Conservation (phyloP, 2,797 vertebrate species). For the Hemibagrus guttatus region DNA sequence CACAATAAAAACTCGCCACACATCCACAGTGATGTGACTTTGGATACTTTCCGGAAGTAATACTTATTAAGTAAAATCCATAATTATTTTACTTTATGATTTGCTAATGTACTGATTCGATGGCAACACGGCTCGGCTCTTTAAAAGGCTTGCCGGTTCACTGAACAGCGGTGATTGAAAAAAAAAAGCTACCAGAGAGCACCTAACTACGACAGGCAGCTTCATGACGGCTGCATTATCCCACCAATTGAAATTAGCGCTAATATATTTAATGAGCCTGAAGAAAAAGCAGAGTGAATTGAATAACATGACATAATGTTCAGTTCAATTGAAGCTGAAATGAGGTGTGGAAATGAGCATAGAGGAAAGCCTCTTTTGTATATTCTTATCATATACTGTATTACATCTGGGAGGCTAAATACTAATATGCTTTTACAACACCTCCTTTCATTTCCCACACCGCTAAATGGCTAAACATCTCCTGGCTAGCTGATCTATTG, state of each 20-base stretch:
- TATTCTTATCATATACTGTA: slow-evolving; percentile 20
- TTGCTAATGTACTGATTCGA: not conserved
- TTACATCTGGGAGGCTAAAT: slow-evolving; percentile 34
- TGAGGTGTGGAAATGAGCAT: not conserved
- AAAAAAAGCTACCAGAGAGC: not conserved
- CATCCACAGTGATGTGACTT: not conserved
- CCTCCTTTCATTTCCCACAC: slow-evolving; percentile 3
- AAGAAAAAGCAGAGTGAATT: not conserved
- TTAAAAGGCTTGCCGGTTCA: slow-evolving; percentile 13
- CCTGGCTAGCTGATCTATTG: slow-evolving; percentile 46
- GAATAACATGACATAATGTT: slow-evolving; percentile 24
- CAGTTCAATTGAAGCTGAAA: slow-evolving; percentile 12
- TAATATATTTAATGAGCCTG: slow-evolving; percentile 20
- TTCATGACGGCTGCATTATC: slow-evolving; percentile 1
- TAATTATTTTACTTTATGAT: not conserved
- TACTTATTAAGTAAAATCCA: not conserved
- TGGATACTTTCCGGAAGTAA: not conserved
- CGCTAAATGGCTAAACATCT: slow-evolving; percentile 43
- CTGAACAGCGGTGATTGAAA: not conserved
- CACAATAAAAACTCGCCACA: not conserved
- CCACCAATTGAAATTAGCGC: slow-evolving; percentile 5
- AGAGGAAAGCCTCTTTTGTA: not conserved
- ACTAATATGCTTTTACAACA: slow-evolving; percentile 44
- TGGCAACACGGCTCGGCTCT: not conserved
- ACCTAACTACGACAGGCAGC: slow-evolving; percentile 5